Evolutionary conservation across 2,113 vertebrate species (phyloP).

Genomic region (Tonatia bakeri): DNA sequence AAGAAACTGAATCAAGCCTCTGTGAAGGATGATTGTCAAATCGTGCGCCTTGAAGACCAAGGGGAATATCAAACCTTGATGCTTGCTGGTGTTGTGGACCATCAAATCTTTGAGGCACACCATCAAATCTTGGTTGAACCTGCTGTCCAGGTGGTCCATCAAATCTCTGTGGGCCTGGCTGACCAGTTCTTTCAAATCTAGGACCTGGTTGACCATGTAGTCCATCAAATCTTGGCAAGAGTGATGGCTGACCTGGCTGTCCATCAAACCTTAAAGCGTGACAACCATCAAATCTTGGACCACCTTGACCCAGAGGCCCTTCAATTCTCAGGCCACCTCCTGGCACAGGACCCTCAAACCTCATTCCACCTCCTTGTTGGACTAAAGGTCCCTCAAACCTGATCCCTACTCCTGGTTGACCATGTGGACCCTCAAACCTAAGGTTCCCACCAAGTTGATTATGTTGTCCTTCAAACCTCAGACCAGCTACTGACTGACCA

Average conservation of each 20-base stretch:
- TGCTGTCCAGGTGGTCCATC: conserved; percentile 80
- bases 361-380: conserved; percentile 83
- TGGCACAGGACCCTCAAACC: conserved; percentile 87
- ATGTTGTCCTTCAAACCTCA: conserved; percentile 83
- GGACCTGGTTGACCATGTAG: conserved; percentile 85
- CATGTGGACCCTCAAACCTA: conserved; percentile 83
- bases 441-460: conserved; percentile 81
- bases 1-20: conserved; percentile 82
- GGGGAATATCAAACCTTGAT: conserved; percentile 83
- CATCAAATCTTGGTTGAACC: conserved; percentile 82
- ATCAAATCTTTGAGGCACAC: conserved; percentile 86
- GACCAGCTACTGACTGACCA: conserved; percentile 76
- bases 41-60: conserved; percentile 82
- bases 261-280: conserved; percentile 84
- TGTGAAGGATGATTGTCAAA: conserved; percentile 85
- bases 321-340: conserved; percentile 86
- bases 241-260: conserved; percentile 82
- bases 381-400: conserved; percentile 85
- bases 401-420: conserved; percentile 83
- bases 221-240: conserved; percentile 86
- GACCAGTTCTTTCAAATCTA: conserved; percentile 83
- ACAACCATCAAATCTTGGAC: conserved; percentile 84
- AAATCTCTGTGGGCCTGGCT: conserved; percentile 82
- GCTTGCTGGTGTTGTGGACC: conserved; percentile 82
- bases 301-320: conserved; percentile 83